These are phyloP conservation scores for Troglohyphantes excavatus DNA, from an alignment of 2,888 invertebrate genomes.

Conservation along the genomic window DNA sequence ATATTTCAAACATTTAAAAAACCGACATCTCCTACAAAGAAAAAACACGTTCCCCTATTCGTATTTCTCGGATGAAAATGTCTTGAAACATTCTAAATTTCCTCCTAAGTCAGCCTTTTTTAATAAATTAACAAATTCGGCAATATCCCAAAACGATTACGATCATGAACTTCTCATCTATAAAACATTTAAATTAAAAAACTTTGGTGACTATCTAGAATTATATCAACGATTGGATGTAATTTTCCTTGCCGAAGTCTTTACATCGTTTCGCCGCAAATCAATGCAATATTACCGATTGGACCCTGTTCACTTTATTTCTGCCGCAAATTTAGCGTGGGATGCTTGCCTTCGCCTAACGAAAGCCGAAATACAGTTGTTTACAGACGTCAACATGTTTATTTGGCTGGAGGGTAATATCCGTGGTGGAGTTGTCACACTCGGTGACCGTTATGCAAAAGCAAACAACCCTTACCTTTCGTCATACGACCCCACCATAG, in stretches of 20 bases:
- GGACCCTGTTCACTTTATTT: neutral
- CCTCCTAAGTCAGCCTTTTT: neutral
- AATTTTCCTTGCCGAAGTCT: neutral
- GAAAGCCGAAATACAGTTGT: constrained; percentile 22
- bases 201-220: constrained; percentile 23
- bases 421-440: constrained; percentile 10
- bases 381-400: neutral
- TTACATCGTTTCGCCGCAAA: neutral
- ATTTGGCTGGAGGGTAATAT: constrained; percentile 13
- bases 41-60: no score
- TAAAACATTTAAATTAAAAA: neutral
- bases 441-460: constrained; percentile 1
- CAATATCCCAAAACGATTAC: neutral
- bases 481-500: neutral
- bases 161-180: constrained; percentile 14
- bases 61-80: no score
- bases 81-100: no score
- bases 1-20: no score
- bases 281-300: neutral
- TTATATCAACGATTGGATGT: constrained; percentile 2
- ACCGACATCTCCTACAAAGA: no score
- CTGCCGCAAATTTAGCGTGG: constrained; percentile 12
- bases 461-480: constrained; percentile 25
- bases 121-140: neutral
- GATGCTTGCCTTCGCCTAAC: constrained; percentile 4